These are phyloP conservation scores for Premnoplex brunnescens DNA, from an alignment of 2,797 vertebrate genomes.

Conservation along the genomic window DNA sequence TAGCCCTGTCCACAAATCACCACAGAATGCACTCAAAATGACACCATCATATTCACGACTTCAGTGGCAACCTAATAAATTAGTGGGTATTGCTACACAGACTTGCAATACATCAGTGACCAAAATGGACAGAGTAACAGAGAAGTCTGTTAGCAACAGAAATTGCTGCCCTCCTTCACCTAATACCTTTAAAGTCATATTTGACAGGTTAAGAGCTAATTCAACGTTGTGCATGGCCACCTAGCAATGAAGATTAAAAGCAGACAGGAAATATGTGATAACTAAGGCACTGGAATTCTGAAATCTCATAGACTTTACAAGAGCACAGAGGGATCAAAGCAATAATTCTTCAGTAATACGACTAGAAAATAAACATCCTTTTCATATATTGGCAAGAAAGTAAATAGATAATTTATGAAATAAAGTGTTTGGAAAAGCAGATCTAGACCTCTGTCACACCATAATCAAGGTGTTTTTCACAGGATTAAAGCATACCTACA, in stretches of 20 bases:
- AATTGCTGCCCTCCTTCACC: neutral
- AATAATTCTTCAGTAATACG: neutral
- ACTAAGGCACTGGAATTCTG: neutral
- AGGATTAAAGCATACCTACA: neutral
- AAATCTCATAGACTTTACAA: neutral
- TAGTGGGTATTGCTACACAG: neutral
- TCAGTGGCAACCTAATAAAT: neutral
- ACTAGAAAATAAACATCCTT: neutral
- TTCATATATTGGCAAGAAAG: neutral
- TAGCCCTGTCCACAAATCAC: neutral
- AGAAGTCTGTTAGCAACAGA: neutral
- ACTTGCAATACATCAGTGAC: neutral
- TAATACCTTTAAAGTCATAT: neutral
- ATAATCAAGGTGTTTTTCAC: constrained; percentile 1
- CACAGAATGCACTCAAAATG: neutral
- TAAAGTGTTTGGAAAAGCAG: neutral
- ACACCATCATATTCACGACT: neutral
- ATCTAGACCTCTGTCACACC: neutral
- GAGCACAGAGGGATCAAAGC: neutral
- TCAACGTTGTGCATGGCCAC: neutral
- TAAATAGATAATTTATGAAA: constrained; percentile 28
- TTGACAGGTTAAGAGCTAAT: neutral
- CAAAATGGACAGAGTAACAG: neutral
- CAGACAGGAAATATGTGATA: neutral
- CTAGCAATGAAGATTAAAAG: neutral